Evolutionary conservation across 2,797 vertebrate species (phyloP).

Genomic region (Natrix natrix): DNA sequence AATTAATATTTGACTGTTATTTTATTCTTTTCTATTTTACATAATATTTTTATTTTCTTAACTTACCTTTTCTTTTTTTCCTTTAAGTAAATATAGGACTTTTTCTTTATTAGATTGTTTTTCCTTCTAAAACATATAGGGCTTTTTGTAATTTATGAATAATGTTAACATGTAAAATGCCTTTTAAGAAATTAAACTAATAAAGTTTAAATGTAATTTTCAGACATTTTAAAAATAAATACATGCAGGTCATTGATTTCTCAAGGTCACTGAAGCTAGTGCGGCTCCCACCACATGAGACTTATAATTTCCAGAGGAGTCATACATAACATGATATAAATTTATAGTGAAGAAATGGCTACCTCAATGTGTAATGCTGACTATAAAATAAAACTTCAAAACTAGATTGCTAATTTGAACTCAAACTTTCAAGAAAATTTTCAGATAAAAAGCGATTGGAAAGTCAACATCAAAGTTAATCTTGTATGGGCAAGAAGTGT

Average conservation of each 20-base stretch:
- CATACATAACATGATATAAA: neutral
- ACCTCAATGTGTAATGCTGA: neutral
- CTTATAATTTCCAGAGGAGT: neutral
- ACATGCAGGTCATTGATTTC: neutral
- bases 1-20: neutral
- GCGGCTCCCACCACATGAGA: neutral
- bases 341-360: neutral
- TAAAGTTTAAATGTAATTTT: neutral
- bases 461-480: conserved; percentile 16
- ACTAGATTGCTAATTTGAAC: neutral
- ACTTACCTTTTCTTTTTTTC: neutral
- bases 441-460: conserved; percentile 2
- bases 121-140: neutral
- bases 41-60: neutral
- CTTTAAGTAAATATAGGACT: neutral
- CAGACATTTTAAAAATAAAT: neutral
- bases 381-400: neutral
- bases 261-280: neutral
- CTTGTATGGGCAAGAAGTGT: conserved; percentile 3
- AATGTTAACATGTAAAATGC: neutral
- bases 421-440: conserved; percentile 32
- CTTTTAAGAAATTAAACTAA: neutral
- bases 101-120: neutral
- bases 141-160: neutral
- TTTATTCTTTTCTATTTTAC: neutral